These are phyloP conservation scores for Heterochromis multidens DNA, from an alignment of 2,113 vertebrate genomes.

Conservation along the genomic window DNA sequence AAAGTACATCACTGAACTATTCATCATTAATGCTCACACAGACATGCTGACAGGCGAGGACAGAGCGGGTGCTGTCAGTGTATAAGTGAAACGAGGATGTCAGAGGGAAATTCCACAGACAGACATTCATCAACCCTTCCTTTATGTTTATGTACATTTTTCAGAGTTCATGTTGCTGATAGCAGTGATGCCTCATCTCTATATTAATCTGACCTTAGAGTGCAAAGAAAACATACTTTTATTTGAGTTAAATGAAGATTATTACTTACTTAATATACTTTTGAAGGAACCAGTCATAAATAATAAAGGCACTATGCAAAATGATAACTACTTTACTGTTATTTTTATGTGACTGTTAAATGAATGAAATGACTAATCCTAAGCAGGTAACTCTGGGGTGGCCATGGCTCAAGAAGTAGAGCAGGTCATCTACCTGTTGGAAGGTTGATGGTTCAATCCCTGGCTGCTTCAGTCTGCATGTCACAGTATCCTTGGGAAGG, in stretches of 20 bases:
- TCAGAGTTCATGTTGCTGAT: not conserved
- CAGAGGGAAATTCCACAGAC: slow-evolving; percentile 35
- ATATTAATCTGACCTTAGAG: not conserved
- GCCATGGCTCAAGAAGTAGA: not conserved
- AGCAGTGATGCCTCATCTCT: not conserved
- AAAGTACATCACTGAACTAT: slow-evolving; percentile 46
- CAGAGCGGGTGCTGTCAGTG: not conserved
- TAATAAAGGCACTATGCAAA: not conserved
- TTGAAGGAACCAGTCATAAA: not conserved
- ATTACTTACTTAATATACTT: not conserved
- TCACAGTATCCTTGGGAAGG: not conserved
- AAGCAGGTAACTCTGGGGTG: too few species aligned
- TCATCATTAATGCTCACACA: slow-evolving; percentile 34
- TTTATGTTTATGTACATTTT: not conserved
- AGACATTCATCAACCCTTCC: not conserved
- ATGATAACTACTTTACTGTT: not conserved
- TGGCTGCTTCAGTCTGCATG: not conserved
- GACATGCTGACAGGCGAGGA: slow-evolving; percentile 28
- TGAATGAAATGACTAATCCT: not conserved
- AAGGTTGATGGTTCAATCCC: too few species aligned
- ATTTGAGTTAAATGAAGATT: not conserved
- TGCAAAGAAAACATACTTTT: not conserved
- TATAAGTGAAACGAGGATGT: slow-evolving; percentile 9
- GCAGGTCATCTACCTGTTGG: not conserved
- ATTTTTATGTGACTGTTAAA: not conserved